Percentiles rank a stretch among this genome's conserved stretches.
Evolutionary conservation across 1,140 invertebrate genomes (phyloP).

Genomic region (Goniozus legneri): DNA sequence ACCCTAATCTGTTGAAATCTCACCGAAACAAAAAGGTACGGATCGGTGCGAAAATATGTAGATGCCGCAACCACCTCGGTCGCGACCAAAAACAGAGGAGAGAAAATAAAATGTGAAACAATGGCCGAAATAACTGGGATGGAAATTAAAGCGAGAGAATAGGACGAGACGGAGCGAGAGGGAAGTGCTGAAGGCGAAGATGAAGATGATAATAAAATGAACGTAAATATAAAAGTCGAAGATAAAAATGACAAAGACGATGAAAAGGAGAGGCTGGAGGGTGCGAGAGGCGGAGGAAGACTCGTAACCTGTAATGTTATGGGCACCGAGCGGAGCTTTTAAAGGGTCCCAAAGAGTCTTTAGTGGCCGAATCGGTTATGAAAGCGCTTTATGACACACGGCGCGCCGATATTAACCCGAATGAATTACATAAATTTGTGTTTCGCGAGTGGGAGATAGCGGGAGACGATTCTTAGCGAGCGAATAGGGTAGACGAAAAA

Average conservation of each 20-base stretch:
- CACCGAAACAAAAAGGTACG: too few relatives aligned
- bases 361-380: slow-evolving; percentile 49
- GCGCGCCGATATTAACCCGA: slow-evolving; percentile 37
- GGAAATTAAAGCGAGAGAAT: too few relatives aligned
- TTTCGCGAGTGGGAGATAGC: background rate
- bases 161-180: too few relatives aligned
- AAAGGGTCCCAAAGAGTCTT: slow-evolving; percentile 37
- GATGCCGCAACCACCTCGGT: too few relatives aligned
- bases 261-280: background rate
- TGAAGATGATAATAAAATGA: background rate
- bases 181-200: background rate
- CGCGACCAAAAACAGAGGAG: too few relatives aligned
- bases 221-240: background rate
- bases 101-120: background rate
- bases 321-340: slow-evolving; percentile 36
- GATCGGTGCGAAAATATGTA: too few relatives aligned
- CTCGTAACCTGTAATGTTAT: slow-evolving; percentile 46
- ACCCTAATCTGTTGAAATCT: too few relatives aligned
- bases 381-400: slow-evolving; percentile 44
- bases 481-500: background rate
- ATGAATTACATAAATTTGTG: slow-evolving; percentile 45
- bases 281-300: slow-evolving; percentile 13
- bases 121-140: slow-evolving; percentile 9
- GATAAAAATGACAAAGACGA: background rate
- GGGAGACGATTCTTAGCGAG: slow-evolving; percentile 3